phyloP scores from a whole-genome alignment of 2,797 vertebrate genomes.

The Parotocinclus haroldoi region DNA sequence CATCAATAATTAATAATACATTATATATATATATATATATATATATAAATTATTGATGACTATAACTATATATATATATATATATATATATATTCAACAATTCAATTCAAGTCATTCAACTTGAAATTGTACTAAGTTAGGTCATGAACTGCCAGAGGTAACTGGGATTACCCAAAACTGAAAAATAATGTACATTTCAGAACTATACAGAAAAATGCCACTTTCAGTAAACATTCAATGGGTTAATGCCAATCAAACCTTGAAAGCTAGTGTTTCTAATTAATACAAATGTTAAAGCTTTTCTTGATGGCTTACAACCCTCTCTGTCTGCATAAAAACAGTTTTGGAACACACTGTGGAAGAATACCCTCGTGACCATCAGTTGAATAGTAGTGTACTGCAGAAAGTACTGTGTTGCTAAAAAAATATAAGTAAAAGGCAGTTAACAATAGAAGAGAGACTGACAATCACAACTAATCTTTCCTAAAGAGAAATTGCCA shows the following conservation, averaged over 20 bases:
- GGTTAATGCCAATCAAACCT: neutral
- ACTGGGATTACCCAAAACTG: neutral
- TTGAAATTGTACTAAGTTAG: neutral
- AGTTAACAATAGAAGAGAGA: neutral
- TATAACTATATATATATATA: too few species aligned
- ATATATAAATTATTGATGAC: too few species aligned
- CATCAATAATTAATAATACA: too few species aligned
- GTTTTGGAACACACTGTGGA: neutral
- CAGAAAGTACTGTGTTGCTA: conserved; percentile 1
- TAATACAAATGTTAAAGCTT: neutral
- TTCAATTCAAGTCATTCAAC: conserved; percentile 4
- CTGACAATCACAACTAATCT: neutral
- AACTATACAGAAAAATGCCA: neutral
- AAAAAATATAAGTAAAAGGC: neutral
- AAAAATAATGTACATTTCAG: conserved; percentile 3
- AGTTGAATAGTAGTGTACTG: conserved; percentile 4
- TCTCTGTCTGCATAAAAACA: conserved; percentile 1
- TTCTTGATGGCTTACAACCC: neutral
- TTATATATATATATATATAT: too few species aligned
- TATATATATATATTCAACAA: too few species aligned
- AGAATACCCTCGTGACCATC: neutral
- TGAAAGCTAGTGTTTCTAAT: neutral
- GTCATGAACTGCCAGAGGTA: neutral
- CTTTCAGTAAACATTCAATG: neutral
- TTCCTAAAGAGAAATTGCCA: conserved; percentile 11